Base-by-base conservation (phyloP, 2,888 invertebrate species). In the Hydrotaea diabolus region DNA sequence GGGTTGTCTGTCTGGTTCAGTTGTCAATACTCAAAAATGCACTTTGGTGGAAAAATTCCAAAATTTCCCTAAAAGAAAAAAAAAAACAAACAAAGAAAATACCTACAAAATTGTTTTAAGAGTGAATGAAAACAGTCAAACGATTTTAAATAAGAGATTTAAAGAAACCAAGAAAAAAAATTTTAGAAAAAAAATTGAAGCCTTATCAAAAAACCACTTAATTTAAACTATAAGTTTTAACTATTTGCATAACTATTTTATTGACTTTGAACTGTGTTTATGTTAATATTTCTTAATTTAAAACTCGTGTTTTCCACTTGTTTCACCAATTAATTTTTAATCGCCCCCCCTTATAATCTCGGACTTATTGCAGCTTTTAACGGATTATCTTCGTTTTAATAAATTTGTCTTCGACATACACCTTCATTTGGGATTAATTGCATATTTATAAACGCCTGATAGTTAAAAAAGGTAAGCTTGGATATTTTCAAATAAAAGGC, bases 331-430 rank as follows among this genome's bases (percentile, higher is more conserved):
- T 64, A 17, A 11, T 26, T 64, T 19, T 17, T 64, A 64, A 64
- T 59, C 26, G 39, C 17, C 17, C 36, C 8, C 23, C 19, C 73
- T 80, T n/a, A 39, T 81, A 46, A 77, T 77, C 64, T 71, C 46
- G 79, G 62, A 79, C 81, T 85, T 69, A 79, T 85, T 85, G 69
- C 85, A 85, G 85, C 62, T 85, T 59, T 64, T 73, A 82, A 66
- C 85, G 73, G 26, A 59, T 59, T 46, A 43, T 72, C 53, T n/a
- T 9, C 49, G 69, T 23, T 19, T 46, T 4, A 31, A n/a, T n/a
- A 2, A 31, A 4, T 31, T 31, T 31, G 2, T 43, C n/a, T 15
- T 62, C 13, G 23, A 4, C 17, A 11, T 17, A 5, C 8, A 79
- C 55, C 59, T 53, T 75, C 39, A 17, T 55, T 81, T 85, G 78